phyloP scores from a whole-genome alignment of 2,113 vertebrate species.

The Hippocampus mohnikei region DNA sequence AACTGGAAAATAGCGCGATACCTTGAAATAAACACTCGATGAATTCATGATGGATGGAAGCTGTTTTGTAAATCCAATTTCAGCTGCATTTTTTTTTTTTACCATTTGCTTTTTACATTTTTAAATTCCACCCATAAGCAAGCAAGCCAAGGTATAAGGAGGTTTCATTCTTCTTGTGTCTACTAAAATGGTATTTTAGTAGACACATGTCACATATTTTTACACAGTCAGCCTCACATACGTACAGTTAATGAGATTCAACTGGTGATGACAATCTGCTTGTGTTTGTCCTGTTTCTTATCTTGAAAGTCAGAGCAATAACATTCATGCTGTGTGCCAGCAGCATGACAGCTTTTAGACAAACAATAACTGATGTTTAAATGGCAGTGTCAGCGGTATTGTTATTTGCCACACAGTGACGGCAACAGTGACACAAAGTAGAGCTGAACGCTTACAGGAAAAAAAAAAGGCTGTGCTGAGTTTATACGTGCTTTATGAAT shows the following conservation, averaged over 20 bases:
- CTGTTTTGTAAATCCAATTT: neutral
- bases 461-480: slow-evolving; percentile 23
- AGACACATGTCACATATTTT: neutral
- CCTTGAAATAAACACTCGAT: neutral
- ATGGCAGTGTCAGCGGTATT: slow-evolving; percentile 50
- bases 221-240: neutral
- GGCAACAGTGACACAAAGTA: slow-evolving; percentile 50
- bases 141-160: neutral
- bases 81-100: neutral
- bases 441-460: slow-evolving; percentile 22
- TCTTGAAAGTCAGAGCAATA: slow-evolving; percentile 23
- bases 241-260: neutral
- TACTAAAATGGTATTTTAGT: neutral
- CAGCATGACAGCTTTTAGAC: slow-evolving; percentile 36
- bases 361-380: slow-evolving; percentile 39
- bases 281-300: neutral
- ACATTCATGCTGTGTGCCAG: slow-evolving; percentile 21
- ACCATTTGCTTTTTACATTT: neutral
- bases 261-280: neutral
- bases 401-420: slow-evolving; percentile 12
- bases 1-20: too few species aligned
- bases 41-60: neutral
- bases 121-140: neutral
- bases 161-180: neutral
- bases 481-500: slow-evolving; percentile 73